Percentiles rank a stretch among this genome's conserved stretches.
Conservation (phyloP, 2,888 invertebrate species). For the Lithophane semibrunnea region DNA sequence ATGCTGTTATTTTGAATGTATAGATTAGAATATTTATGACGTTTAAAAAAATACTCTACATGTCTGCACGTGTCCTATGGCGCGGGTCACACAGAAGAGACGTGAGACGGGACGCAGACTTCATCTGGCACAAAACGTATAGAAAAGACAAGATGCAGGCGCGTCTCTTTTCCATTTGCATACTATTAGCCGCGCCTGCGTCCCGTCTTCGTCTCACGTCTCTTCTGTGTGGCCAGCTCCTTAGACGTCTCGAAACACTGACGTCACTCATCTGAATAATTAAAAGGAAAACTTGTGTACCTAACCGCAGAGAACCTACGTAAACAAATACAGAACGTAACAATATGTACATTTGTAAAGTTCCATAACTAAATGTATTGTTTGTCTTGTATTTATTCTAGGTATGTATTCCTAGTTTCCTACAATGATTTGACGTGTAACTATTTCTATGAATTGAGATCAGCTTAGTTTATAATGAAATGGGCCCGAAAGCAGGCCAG, state of each 20-base stretch:
- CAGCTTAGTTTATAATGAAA: not conserved
- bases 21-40: not conserved
- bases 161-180: too few relatives aligned
- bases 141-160: too few relatives aligned
- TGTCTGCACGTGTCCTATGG: not conserved
- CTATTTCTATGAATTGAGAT: not conserved
- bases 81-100: too few relatives aligned
- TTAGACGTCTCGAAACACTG: conserved; percentile 10
- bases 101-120: too few relatives aligned
- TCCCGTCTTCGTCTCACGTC: too few relatives aligned
- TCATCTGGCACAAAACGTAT: too few relatives aligned
- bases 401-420: not conserved
- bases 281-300: conserved; percentile 37
- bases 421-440: not conserved
- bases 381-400: conserved; percentile 4
- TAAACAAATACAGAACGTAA: conserved; percentile 20
- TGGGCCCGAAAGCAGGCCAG: too few relatives aligned
- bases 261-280: conserved; percentile 37
- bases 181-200: too few relatives aligned
- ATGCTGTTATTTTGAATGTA: too few relatives aligned
- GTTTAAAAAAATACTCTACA: not conserved
- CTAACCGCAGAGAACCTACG: conserved; percentile 37
- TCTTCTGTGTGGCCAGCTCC: too few relatives aligned
- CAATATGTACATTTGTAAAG: conserved; percentile 24
- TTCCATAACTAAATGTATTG: conserved; percentile 12